Conservation (phyloP, 2,113 vertebrate genomes). For the Channa maculata region DNA sequence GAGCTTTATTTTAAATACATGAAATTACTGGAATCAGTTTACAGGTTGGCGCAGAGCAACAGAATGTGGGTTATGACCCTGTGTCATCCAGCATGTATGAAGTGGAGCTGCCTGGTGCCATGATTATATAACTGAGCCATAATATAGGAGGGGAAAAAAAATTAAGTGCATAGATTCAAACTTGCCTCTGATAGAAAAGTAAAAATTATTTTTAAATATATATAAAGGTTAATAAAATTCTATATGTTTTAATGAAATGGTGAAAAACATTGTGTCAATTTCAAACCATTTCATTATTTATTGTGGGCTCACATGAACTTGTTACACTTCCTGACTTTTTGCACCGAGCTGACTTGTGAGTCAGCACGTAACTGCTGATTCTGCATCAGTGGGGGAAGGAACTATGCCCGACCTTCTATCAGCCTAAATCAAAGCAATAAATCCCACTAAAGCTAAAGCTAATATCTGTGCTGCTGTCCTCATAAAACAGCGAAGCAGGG, state of each 20-base stretch:
- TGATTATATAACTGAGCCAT: no score
- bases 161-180: no score
- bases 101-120: no score
- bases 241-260: background rate
- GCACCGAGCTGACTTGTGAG: conserved; percentile 13
- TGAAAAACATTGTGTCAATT: background rate
- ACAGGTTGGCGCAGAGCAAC: no score
- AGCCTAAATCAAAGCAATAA: conserved; percentile 32
- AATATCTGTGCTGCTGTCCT: background rate
- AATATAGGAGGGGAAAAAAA: no score
- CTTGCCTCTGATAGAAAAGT: no score
- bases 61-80: no score
- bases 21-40: background rate
- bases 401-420: background rate
- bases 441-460: background rate
- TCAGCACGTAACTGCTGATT: conserved; percentile 50
- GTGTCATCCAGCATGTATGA: no score
- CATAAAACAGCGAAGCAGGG: background rate
- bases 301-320: background rate
- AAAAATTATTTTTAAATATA: no score
- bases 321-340: conserved; percentile 23
- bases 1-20: no score
- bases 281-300: background rate
- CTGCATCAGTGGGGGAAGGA: conserved; percentile 25
- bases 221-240: no score